Percentiles rank a stretch among this genome's conserved stretches.
Evolutionary conservation across 1,140 invertebrate species (phyloP).

Genomic region (Aphaenogaster floridana): DNA sequence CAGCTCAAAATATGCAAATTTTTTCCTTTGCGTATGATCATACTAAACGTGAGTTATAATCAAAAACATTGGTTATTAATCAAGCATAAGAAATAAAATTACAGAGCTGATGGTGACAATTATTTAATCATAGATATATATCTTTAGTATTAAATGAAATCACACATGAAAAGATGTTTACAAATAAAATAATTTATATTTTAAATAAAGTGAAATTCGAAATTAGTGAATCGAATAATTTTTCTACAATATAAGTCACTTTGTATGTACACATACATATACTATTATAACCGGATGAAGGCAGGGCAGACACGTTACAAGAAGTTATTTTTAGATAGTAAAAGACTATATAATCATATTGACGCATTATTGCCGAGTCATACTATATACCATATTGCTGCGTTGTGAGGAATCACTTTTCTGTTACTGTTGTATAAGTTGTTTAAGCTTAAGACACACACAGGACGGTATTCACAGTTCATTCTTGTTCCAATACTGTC

Average conservation of each 20-base stretch:
- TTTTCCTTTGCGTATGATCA: too few species aligned
- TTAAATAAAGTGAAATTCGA: background rate
- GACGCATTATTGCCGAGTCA: background rate
- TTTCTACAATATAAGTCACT: background rate
- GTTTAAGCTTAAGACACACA: background rate
- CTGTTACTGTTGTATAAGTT: background rate
- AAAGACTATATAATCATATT: background rate
- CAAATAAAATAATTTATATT: conserved; percentile 1
- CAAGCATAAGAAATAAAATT: background rate
- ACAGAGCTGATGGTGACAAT: background rate
- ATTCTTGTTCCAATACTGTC: too few species aligned
- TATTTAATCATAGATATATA: background rate
- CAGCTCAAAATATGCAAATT: background rate
- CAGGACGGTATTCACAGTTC: too few species aligned
- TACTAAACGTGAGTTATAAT: background rate
- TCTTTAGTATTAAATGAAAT: background rate
- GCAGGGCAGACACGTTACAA: background rate
- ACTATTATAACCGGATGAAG: background rate
- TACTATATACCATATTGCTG: background rate
- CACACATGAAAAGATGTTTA: background rate
- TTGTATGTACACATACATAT: background rate
- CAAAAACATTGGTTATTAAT: background rate
- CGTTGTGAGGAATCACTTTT: background rate
- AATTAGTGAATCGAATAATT: background rate
- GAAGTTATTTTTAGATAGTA: background rate